Evolutionary conservation across 2,113 vertebrate species (phyloP).

Genomic region (Passer montanus): DNA sequence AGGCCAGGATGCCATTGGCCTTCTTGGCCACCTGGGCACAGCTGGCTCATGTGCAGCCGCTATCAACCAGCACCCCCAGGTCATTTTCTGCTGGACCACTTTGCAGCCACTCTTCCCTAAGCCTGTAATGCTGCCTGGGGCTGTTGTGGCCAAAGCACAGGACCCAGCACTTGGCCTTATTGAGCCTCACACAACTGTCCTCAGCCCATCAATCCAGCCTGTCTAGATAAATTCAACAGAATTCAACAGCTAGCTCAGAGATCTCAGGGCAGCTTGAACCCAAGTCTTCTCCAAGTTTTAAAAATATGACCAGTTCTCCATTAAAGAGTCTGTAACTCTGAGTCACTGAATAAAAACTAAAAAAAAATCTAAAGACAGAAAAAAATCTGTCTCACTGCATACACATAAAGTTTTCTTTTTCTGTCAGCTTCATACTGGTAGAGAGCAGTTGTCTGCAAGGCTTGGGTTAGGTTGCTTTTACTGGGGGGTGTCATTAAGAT

Average conservation of each 20-base stretch:
- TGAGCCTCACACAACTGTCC: background rate
- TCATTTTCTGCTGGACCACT: background rate
- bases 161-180: background rate
- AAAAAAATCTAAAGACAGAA: background rate
- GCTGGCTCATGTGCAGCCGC: accelerated
- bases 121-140: background rate
- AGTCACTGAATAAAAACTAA: background rate
- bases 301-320: background rate
- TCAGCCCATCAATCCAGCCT: background rate
- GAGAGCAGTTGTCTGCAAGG: background rate
- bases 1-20: background rate
- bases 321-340: background rate
- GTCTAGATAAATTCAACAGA: background rate
- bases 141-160: background rate
- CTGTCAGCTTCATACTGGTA: background rate
- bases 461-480: background rate
- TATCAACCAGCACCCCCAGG: background rate
- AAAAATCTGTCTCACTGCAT: background rate
- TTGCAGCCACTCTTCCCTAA: background rate
- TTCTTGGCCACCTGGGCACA: background rate
- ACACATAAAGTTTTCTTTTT: background rate
- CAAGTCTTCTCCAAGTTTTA: background rate
- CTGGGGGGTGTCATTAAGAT: background rate
- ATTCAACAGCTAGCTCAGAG: background rate
- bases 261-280: background rate